Evolutionary conservation across 2,797 vertebrate genomes (phyloP).

Genomic region (Oophaga sylvatica): DNA sequence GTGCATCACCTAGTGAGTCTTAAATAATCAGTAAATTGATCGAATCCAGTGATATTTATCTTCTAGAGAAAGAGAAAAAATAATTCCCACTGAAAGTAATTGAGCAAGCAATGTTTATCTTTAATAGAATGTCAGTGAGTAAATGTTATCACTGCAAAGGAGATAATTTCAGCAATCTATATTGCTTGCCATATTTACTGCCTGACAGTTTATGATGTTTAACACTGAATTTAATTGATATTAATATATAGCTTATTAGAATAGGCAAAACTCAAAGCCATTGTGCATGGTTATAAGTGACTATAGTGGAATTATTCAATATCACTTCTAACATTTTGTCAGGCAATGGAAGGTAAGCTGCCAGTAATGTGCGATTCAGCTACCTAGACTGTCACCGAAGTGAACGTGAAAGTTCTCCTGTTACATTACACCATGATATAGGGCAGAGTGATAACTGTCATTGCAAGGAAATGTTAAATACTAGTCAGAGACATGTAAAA

Average conservation of each 20-base stretch:
- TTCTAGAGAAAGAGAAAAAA: not conserved
- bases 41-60: conserved; percentile 34
- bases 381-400: not conserved
- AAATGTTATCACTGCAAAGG: conserved; percentile 33
- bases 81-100: conserved; percentile 37
- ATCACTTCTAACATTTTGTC: conserved; percentile 12
- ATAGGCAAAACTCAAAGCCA: not conserved
- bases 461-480: not conserved
- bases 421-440: not conserved
- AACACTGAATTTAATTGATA: conserved; percentile 19
- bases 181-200: conserved; percentile 25
- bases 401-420: not conserved
- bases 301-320: not conserved
- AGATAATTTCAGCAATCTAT: conserved; percentile 29
- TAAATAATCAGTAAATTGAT: conserved; percentile 37
- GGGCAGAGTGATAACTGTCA: not conserved
- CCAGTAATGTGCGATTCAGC: not conserved
- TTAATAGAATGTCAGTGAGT: conserved; percentile 39
- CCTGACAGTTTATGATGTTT: conserved; percentile 13
- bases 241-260: not conserved
- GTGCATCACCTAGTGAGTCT: conserved; percentile 9
- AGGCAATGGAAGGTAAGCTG: not conserved
- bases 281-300: not conserved
- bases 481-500: not conserved
- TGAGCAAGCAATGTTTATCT: conserved; percentile 31